Conservation (phyloP, 1,140 invertebrate species). For the Heliconius eleuchia region DNA sequence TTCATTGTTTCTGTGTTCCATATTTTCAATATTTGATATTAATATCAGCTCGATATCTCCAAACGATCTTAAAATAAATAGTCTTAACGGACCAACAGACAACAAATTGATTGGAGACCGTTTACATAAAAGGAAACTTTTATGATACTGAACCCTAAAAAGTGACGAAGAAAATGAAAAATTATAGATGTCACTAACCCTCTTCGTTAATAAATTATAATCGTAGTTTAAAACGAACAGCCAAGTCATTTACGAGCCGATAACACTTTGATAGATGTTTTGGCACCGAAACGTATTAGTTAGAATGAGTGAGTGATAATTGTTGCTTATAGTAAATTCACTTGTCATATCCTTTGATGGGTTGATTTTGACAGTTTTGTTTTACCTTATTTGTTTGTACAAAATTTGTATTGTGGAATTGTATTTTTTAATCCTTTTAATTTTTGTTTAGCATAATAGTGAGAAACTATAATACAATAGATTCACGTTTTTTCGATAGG, state of each 20-base stretch:
- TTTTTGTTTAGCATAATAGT: not conserved
- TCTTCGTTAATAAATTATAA: constrained; percentile 11
- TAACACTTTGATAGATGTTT: constrained; percentile 46
- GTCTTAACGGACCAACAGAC: too few species aligned
- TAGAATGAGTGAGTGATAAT: constrained; percentile 23
- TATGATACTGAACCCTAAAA: too few species aligned
- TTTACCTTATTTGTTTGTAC: not conserved
- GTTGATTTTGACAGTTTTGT: not conserved
- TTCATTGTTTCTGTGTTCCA: too few species aligned
- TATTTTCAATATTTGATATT: too few species aligned
- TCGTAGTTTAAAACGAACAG: constrained; percentile 11
- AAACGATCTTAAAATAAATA: too few species aligned
- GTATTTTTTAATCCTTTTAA: not conserved
- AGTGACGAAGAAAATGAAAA: not conserved
- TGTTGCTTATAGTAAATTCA: constrained; percentile 27
- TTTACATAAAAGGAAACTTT: too few species aligned
- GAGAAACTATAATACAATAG: too few species aligned
- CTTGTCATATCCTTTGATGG: constrained; percentile 23
- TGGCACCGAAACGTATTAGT: constrained; percentile 39
- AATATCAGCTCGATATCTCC: too few species aligned
- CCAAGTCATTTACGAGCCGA: constrained; percentile 37
- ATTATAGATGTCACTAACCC: not conserved
- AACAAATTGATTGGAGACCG: too few species aligned
- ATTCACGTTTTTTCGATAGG: too few species aligned
- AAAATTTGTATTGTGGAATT: not conserved